Evolutionary conservation across 2,797 vertebrate genomes (phyloP).

Genomic region (Catamblyrhynchus diadema): DNA sequence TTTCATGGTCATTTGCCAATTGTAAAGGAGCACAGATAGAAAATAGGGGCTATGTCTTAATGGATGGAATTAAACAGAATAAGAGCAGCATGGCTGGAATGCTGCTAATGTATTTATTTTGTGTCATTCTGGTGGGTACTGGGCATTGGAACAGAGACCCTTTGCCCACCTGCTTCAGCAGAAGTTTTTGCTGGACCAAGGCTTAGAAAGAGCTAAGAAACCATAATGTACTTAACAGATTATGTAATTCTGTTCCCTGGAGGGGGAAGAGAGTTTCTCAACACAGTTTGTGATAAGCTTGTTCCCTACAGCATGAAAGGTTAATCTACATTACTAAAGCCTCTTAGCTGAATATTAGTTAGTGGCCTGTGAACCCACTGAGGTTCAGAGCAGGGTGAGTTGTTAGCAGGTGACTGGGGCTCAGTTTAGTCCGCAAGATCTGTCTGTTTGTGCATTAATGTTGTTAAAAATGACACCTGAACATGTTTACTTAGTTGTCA

Average conservation of each 20-base stretch:
- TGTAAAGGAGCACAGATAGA: neutral
- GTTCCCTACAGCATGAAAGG: constrained; percentile 58
- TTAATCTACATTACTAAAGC: constrained; percentile 61
- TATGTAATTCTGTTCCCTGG: constrained; percentile 1
- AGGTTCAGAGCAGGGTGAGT: constrained; percentile 18
- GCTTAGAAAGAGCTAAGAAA: neutral
- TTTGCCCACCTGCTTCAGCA: neutral
- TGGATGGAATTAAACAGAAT: neutral
- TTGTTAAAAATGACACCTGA: neutral
- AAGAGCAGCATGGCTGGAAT: neutral
- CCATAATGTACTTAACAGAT: constrained; percentile 4
- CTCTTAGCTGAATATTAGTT: constrained; percentile 45
- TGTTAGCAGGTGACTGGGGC: neutral
- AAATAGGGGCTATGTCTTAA: neutral
- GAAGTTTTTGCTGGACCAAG: neutral
- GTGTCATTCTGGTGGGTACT: neutral
- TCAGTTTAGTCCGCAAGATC: neutral
- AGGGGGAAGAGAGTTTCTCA: constrained; percentile 2
- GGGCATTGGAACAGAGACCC: neutral
- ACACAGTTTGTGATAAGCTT: constrained; percentile 44
- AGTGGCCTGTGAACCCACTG: neutral
- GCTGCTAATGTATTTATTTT: neutral
- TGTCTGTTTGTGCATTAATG: neutral
- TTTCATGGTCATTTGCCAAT: neutral
- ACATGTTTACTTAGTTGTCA: neutral